Evolutionary conservation across 2,888 invertebrate genomes (phyloP), one percentile per base, ranked within the genome.

Genomic region (Scelioninae gen. 1): DNA sequence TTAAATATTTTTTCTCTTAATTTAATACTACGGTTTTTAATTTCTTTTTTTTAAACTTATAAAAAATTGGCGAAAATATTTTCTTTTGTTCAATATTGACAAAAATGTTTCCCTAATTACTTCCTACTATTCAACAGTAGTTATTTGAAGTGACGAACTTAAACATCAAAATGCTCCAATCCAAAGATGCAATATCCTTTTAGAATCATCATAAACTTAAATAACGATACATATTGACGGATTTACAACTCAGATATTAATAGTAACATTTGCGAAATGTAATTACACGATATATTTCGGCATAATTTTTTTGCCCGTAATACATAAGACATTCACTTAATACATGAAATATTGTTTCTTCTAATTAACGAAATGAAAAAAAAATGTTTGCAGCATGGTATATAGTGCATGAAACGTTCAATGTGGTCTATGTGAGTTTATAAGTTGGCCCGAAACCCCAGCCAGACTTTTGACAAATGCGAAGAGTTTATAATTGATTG

Each of bases 401-500:
- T 53, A 53, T 66, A 40, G 53, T 11, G 51, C 40, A 38, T 47
- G 32, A 72, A 71, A 38, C 55, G 10, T 53, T 53, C 53, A 32
- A 53, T 23, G 13, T 32, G 9, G 32, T 49, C 11, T 16, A 60
- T 16, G 40, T n/a, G 51, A 47, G 40, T 56, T 56, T 47, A 55
- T 31, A 69, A 71, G 51, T 60, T 58, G 69, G 23, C 51, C 51
- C 23, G 60, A 23, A 51, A 51, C 29, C 49, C 31, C 16, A 60
- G 60, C 60, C 71, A 71, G 47, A 56, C 66, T 55, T 55, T 66
- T 66, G 66, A 69, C 69, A 69, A 69, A 43, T 58, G 58, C 38
- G 58, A 38, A 32, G 34, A 69, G 58, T 69, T 68, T 49, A 49
- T 49, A 69, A 69, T 56, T 69, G 58, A 58, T 49, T 49, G 58